These are phyloP conservation scores for Melozone crissalis DNA, from an alignment of 2,113 vertebrate genomes.

Conservation along the genomic window DNA sequence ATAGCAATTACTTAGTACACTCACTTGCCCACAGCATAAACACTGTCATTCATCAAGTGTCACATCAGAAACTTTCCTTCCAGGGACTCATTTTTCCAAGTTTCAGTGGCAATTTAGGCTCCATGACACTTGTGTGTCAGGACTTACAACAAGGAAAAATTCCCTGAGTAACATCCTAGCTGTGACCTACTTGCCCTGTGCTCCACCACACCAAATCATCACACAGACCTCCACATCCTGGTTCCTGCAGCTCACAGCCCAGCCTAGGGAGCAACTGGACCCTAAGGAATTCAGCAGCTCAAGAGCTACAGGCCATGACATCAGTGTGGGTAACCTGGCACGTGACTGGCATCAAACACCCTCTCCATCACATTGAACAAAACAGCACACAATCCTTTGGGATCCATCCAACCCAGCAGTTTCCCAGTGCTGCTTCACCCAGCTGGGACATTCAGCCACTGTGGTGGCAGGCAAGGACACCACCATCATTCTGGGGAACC, in stretches of 20 bases:
- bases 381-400: background rate
- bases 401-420: background rate
- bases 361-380: background rate
- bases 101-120: background rate
- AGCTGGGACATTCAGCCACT: background rate
- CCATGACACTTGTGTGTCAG: rapidly evolving
- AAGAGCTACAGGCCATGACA: background rate
- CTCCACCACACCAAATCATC: background rate
- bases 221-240: background rate
- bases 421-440: background rate
- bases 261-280: background rate
- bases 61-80: background rate
- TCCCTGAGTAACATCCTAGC: background rate
- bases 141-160: background rate
- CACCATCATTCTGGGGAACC: background rate
- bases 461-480: background rate
- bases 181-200: rapidly evolving
- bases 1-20: background rate
- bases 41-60: background rate
- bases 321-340: background rate
- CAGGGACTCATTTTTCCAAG: background rate
- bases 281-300: background rate
- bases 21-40: background rate
- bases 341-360: background rate
- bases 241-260: background rate